These are phyloP conservation scores for Chloropsis cyanopogon DNA, from an alignment of 2,113 vertebrate genomes.

Conservation along the genomic window DNA sequence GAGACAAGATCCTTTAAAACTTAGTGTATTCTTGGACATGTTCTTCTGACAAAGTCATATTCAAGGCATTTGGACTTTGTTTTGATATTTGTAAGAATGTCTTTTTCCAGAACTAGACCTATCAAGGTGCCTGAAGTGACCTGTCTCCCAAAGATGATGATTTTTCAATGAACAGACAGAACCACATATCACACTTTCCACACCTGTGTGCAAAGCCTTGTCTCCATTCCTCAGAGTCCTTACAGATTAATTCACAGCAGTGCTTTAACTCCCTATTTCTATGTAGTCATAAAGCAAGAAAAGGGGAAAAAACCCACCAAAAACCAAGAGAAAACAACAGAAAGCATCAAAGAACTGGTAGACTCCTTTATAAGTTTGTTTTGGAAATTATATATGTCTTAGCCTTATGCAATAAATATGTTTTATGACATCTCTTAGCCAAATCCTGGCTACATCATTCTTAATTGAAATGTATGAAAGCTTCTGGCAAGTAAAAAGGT, in stretches of 20 bases:
- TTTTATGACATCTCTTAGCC: neutral
- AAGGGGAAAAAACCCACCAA: neutral
- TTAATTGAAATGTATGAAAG: neutral
- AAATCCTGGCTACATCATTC: neutral
- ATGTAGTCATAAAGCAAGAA: neutral
- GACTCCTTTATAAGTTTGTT: neutral
- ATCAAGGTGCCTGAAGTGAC: neutral
- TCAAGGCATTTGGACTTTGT: neutral
- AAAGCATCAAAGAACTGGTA: neutral
- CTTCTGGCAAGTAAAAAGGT: neutral
- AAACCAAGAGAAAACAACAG: neutral
- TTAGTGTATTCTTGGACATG: neutral
- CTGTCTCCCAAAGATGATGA: neutral
- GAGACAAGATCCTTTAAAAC: neutral
- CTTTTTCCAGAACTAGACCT: neutral
- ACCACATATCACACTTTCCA: neutral
- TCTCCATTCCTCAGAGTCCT: neutral
- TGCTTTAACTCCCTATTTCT: neutral
- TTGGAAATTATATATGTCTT: neutral
- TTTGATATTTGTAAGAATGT: neutral
- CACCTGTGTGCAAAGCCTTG: neutral
- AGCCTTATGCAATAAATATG: neutral
- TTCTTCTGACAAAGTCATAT: neutral
- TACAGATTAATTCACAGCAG: neutral
- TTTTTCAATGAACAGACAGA: neutral